phyloP scores from a whole-genome alignment of 2,888 invertebrate species.

The Ligdia adustata region DNA sequence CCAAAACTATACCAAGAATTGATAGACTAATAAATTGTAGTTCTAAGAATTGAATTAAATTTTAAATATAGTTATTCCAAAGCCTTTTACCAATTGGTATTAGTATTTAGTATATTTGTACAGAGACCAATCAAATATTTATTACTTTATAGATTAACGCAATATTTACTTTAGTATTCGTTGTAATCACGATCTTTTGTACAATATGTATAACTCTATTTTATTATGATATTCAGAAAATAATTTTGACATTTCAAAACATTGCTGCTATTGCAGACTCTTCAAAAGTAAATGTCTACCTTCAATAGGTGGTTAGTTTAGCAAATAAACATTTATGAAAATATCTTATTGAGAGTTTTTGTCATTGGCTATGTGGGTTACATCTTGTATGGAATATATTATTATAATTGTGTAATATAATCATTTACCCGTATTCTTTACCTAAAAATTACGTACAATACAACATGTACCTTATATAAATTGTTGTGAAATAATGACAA shows the following conservation, averaged over 20 bases:
- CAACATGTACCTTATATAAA: too few species aligned
- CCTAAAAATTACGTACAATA: too few species aligned
- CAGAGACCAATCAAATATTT: conserved; percentile 8
- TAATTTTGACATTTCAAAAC: neutral
- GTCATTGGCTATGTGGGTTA: too few species aligned
- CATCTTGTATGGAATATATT: too few species aligned
- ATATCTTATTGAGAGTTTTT: too few species aligned
- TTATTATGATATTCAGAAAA: neutral
- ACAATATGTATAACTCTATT: conserved; percentile 22
- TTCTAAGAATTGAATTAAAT: neutral
- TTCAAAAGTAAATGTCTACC: neutral
- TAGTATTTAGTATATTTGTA: conserved; percentile 29
- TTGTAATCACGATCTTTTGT: conserved; percentile 28
- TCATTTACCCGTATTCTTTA: too few species aligned
- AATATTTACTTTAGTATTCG: conserved; percentile 22
- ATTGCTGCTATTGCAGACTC: neutral
- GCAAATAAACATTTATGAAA: too few species aligned
- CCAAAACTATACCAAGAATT: conserved; percentile 28
- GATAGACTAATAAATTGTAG: conserved; percentile 16
- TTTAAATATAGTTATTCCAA: conserved; percentile 19
- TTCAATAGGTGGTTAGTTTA: too few species aligned
- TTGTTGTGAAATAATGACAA: too few species aligned
- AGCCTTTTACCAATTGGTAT: conserved; percentile 28
- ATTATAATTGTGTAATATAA: too few species aligned
- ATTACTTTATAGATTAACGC: conserved; percentile 15